Evolutionary conservation across 2,797 vertebrate genomes (phyloP), one percentile per base, ranked within the genome.

Genomic region (Myripristis jacobus): DNA sequence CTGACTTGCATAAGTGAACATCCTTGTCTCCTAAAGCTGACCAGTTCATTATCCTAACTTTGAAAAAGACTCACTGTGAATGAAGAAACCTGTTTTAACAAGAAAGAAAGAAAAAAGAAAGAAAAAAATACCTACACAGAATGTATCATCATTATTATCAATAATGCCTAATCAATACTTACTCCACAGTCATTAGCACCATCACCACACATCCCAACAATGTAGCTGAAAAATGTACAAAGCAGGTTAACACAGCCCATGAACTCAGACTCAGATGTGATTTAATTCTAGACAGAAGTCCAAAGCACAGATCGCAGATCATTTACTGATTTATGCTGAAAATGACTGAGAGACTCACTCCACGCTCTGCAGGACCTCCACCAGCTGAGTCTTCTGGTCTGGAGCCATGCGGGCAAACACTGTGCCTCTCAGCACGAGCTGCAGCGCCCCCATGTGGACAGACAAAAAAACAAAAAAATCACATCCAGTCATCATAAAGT

Each of bases 111-210:
- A 58, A 1, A 67, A 24, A 66, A 61, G 21, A 61, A 18, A 63
- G 46, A n/a, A 3, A 3, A 29, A n/a, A 7, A 38, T 0, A 41
- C 31, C 6, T 0, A 11, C 9, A 16, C 1, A 21, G 1, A 34
- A 44, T 25, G 25, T 31, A 24, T 43, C 43, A 2, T 22, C 13
- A 53, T 22, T 3, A 0, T 1, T 12, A 43, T 56, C 3, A 27
- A 13, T 41, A n/a, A 24, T 54, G 31, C 31, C 43, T 12, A 21
- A 15, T 38, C 13, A 92, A 31, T 58, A 89, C 97, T 96, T 94
- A 99, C 98, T 11, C 98, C 98, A 92, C 98, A 99, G 89, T 99
- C 98, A 77, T 99, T 99, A 21, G 98, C 98, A 29, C 98, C 98
- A 59, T 99, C 98, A 27, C 98, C 98, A 80, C 98, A 99, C 98